Conservation (phyloP, 2,797 vertebrate species). For the Falco naumanni region DNA sequence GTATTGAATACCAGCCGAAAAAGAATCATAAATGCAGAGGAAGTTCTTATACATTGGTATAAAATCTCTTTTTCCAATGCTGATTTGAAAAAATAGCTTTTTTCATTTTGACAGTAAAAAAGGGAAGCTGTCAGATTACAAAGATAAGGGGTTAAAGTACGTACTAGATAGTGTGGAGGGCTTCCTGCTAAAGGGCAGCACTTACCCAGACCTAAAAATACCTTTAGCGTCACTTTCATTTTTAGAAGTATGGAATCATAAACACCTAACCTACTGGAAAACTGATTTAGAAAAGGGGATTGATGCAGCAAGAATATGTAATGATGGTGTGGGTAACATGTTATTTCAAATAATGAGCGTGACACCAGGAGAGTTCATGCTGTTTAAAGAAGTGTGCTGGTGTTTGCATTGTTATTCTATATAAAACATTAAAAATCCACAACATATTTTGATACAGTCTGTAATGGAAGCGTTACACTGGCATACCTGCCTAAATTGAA, state of each 20-base stretch:
- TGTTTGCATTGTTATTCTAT: fast-evolving
- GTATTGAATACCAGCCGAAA: neutral
- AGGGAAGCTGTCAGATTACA: neutral
- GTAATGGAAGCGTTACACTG: neutral
- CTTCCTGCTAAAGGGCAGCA: conserved; percentile 19
- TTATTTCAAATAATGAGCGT: neutral
- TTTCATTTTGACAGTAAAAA: neutral
- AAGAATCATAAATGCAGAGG: neutral
- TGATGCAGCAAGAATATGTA: neutral
- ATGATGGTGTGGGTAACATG: neutral
- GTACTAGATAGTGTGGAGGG: neutral
- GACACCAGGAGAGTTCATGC: neutral
- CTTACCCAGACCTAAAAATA: conserved; percentile 36
- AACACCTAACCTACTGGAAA: neutral
- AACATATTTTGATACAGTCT: fast-evolving
- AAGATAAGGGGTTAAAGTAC: neutral
- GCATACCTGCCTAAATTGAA: neutral
- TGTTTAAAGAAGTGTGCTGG: neutral
- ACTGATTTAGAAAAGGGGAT: neutral
- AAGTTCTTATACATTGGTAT: neutral
- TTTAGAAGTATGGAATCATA: conserved; percentile 31
- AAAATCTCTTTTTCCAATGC: neutral
- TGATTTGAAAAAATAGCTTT: neutral
- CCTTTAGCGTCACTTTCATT: neutral
- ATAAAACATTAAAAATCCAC: neutral